A percentile compares a stretch with the other conserved stretches of the same genome.
Evolutionary conservation across 2,797 vertebrate genomes (phyloP).

Genomic region (Protosalanx chinensis): DNA sequence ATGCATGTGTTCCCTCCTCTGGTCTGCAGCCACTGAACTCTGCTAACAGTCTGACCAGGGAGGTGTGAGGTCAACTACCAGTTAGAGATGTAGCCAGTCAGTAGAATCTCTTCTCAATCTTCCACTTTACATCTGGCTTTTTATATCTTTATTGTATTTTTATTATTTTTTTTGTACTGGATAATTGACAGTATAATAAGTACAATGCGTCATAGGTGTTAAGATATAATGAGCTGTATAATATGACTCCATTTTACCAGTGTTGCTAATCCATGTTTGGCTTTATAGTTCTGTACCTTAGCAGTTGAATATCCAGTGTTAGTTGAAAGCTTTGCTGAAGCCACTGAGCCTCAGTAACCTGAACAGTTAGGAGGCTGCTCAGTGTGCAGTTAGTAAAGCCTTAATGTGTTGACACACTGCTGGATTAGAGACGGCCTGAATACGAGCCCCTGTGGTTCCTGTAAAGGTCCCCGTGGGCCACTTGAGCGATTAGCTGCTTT

Average conservation of each 20-base stretch:
- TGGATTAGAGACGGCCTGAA: conserved; percentile 62
- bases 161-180: too few species aligned
- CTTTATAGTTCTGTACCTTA: not conserved
- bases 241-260: not conserved
- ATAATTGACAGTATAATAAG: too few species aligned
- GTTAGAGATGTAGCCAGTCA: too few species aligned
- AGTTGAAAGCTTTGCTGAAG: conserved; percentile 40
- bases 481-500: conserved; percentile 71
- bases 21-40: conserved; percentile 34
- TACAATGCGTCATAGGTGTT: not conserved
- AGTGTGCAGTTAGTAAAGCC: conserved; percentile 54
- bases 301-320: conserved; percentile 13
- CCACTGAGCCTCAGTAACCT: conserved; percentile 29
- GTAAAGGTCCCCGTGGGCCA: conserved; percentile 62
- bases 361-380: conserved; percentile 38
- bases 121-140: not conserved
- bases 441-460: conserved; percentile 61
- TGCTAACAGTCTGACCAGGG: too few species aligned
- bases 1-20: conserved; percentile 32
- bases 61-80: too few species aligned
- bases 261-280: not conserved
- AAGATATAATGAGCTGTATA: too few species aligned
- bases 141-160: not conserved
- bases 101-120: not conserved
- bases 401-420: conserved; percentile 70